Base-by-base conservation (phyloP, 2,797 vertebrate genomes). In the Centropyge bicolor region DNA sequence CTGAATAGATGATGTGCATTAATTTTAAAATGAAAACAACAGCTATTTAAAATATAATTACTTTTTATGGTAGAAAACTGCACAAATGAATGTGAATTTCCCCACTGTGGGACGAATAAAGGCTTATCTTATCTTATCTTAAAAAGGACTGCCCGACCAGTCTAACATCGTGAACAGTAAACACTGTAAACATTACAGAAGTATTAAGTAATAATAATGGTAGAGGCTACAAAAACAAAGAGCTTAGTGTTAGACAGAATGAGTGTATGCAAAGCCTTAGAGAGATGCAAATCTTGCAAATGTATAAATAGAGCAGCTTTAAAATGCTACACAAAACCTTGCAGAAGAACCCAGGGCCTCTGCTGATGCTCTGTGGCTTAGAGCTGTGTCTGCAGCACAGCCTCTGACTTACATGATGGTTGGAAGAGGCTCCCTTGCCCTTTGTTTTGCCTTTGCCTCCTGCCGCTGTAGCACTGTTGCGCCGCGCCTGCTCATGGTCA, bases 401-500 rank as follows among this genome's bases (percentile, higher is more conserved):
- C 64, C 88, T 74, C 8, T 94, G 95, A 98, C 98, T 98, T 98
- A 99, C 98, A 51, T 95, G 96, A 27, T 96, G 97, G 84, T 88
- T 93, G 89, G 94, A 94, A 75, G 96, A 91, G 85, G 96, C 96
- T 80, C 91, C 92, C 49, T 93, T 93, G 83, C 86, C 89, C 85
- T 94, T 94, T 31, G 80, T 20, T 81, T 97, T 98, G 70, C 91
- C 79, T 63, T 93, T 93, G 52, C 85, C 77, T 82, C 92, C 92
- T 31, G 91, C 63, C 0, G 93, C 94, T 68, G 97, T 95, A 38
- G 87, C 75, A 73, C 92, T 94, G 74, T 70, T 93, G 62, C 94
- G 95, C 8, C 93, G 91, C 0, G 96, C 94, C 95, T 99, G 98
- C 93, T 99, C 98, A 0, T 99, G 97, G 90, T 99, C 97, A 31